Evolutionary conservation across 2,888 invertebrate genomes (phyloP), one percentile per base, ranked within the genome.

Genomic region (Hylaea fasciaria): DNA sequence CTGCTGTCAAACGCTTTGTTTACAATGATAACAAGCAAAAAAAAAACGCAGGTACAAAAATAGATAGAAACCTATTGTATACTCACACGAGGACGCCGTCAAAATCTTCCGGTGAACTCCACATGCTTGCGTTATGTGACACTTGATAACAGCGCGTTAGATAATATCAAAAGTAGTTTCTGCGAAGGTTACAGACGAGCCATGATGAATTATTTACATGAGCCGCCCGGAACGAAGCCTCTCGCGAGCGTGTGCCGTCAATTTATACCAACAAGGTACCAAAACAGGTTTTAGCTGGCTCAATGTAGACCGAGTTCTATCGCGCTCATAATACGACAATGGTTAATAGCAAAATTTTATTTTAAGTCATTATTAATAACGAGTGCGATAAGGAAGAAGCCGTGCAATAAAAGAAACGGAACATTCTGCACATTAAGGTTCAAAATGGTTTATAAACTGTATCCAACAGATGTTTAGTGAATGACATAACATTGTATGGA

Each of bases 61-160:
- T 51, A 52, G 11, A 52, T 22, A 52, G 44, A 11, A 40, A 17
- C 11, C 9, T 12, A 28, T 29, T 1, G 22, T 75, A n/a, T n/a
- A 83, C 85, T 85, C 70, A 86, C 85, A 71, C 62, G 14, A 81
- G 54, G 39, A 84, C 68, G 2, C 62, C 48, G 28, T 77, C 74
- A 43, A 81, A 65, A 64, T 78, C 78, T 54, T 74, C 76, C 22
- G 66, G 57, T 9, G 73, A 66, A 28, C 71, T 72, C 84, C 83
- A 84, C 82, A 83, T 83, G 39, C 48, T 77, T 68, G 13, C 32
- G 32, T 10, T 32, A 10, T 50, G 58, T 48, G 14, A 28, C 58
- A 64, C 65, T 57, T 35, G 60, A 61, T 62, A 62, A 56, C 65
- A 65, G 60, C 59, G 53, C 63, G 62, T 46, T 29, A 29, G 29